Percentiles rank a stretch among this genome's conserved stretches.
phyloP scores from a whole-genome alignment of 2,797 vertebrate genomes.

The Petrocephalus sullivani region DNA sequence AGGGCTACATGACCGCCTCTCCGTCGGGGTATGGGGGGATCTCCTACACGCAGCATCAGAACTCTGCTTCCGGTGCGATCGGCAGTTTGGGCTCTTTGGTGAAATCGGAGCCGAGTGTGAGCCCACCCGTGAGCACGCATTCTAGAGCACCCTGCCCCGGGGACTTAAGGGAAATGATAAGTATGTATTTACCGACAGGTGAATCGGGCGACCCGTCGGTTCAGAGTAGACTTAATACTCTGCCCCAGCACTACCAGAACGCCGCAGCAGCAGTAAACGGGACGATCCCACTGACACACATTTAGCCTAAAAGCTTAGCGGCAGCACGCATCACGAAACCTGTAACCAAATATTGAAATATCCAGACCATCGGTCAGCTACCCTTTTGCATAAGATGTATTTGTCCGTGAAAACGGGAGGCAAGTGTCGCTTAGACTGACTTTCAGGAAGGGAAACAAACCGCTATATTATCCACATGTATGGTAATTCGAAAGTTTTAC shows the following conservation, averaged over 20 bases:
- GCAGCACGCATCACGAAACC: constrained; percentile 39
- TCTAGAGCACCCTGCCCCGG: constrained; percentile 80
- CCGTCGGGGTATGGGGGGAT: constrained; percentile 86
- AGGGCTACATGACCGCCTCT: constrained; percentile 91
- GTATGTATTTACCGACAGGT: constrained; percentile 81
- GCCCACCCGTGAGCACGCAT: constrained; percentile 77
- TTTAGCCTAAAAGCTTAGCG: constrained; percentile 41
- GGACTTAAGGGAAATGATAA: constrained; percentile 97
- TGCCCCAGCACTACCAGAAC: constrained; percentile 92
- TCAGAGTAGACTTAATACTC: constrained; percentile 84
- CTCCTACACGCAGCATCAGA: constrained; percentile 74
- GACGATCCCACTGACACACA: constrained; percentile 84
- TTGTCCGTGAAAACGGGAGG: constrained; percentile 67
- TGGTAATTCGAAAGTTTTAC: constrained; percentile 52
- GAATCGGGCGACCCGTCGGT: constrained; percentile 73
- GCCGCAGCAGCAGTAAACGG: constrained; percentile 80
- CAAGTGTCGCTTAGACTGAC: constrained; percentile 54
- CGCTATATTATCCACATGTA: constrained; percentile 44
- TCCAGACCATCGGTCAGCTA: constrained; percentile 45
- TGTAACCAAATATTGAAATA: constrained; percentile 62
- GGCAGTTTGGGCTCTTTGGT: constrained; percentile 82
- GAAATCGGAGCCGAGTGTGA: constrained; percentile 86
- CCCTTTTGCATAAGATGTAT: constrained; percentile 66
- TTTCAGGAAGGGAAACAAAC: constrained; percentile 38
- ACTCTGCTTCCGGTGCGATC: constrained; percentile 71